phyloP scores from a whole-genome alignment of 2,888 invertebrate genomes.

The Gryllus longicercus region DNA sequence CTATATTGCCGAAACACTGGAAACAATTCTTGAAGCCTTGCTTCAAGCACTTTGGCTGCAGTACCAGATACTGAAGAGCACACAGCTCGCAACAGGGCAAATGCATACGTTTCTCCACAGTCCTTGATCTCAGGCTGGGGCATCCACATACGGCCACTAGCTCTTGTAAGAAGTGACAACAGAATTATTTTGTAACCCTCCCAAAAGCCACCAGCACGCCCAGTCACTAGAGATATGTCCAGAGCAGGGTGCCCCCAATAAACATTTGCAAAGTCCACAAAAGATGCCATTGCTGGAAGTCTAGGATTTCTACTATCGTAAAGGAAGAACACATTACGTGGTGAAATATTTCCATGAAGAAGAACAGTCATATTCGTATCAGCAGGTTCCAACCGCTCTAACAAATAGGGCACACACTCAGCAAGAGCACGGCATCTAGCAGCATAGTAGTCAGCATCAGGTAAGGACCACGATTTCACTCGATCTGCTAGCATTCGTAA shows the following conservation, averaged over 20 bases:
- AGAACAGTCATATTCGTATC: neutral
- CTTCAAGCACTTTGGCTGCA: slow-evolving; percentile 17
- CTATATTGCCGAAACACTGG: slow-evolving; percentile 6
- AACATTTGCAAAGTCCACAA: neutral
- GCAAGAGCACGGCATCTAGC: slow-evolving; percentile 1
- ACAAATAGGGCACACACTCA: neutral
- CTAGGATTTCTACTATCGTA: neutral
- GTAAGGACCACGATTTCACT: neutral
- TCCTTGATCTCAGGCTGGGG: neutral
- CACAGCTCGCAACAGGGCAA: neutral
- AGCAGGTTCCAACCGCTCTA: neutral
- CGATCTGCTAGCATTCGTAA: neutral
- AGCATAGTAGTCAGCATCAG: slow-evolving; percentile 1
- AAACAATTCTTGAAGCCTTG: neutral
- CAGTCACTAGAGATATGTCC: neutral
- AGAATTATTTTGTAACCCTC: slow-evolving; percentile 5
- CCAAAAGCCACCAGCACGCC: neutral
- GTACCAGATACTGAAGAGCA: neutral
- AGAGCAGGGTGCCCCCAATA: slow-evolving; percentile 8
- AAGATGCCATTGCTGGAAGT: neutral
- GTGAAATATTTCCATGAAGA: neutral
- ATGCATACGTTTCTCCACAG: slow-evolving; percentile 2
- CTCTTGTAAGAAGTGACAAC: neutral
- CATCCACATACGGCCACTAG: slow-evolving; percentile 2
- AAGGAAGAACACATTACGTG: slow-evolving; percentile 7